Percentiles rank a stretch among this genome's conserved stretches.
Evolutionary conservation across 2,888 invertebrate genomes (phyloP).

Genomic region (Eilema caniola): DNA sequence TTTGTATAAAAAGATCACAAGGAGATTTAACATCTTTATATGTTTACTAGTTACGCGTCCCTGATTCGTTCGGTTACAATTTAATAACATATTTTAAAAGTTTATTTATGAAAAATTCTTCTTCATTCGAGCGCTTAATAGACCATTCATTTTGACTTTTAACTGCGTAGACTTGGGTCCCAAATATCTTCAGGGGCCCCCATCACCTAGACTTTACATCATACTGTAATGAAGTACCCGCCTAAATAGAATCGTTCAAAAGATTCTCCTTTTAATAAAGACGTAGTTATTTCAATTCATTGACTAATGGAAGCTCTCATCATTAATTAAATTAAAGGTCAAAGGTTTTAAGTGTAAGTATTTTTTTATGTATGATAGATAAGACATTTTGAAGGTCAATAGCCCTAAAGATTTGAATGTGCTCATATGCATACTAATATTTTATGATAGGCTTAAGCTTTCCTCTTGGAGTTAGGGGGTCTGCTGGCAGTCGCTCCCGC

Average conservation of each 20-base stretch:
- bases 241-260: not conserved
- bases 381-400: not conserved
- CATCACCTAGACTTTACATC: not conserved
- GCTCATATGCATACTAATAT: not conserved
- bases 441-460: too few relatives aligned
- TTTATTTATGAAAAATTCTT: too few relatives aligned
- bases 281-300: not conserved
- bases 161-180: too few relatives aligned
- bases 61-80: not conserved
- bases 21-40: not conserved
- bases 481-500: too few relatives aligned
- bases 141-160: not conserved
- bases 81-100: too few relatives aligned
- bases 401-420: not conserved
- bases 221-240: not conserved
- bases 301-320: conserved; percentile 7
- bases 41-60: not conserved
- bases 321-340: conserved; percentile 9
- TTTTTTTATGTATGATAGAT: not conserved
- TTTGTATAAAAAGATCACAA: conserved; percentile 2
- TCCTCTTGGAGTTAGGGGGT: too few relatives aligned
- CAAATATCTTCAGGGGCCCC: too few relatives aligned
- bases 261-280: not conserved
- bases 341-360: not conserved
- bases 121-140: too few relatives aligned